Evolutionary conservation across 1,140 invertebrate species (phyloP), one percentile per base, ranked within the genome.

Genomic region (Tetramorium parvispinum): DNA sequence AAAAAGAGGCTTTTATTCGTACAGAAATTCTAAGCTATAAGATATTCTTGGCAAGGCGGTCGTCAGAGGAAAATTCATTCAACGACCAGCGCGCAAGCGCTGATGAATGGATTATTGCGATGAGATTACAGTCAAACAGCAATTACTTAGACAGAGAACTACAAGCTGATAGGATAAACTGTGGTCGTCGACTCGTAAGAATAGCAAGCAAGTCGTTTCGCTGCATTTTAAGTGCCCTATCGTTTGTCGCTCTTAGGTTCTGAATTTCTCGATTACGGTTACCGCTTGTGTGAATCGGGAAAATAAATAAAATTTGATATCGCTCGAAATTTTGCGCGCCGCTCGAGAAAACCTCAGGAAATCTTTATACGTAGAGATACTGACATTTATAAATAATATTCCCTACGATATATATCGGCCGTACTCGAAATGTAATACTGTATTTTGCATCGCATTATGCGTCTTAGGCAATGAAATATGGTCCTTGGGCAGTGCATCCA

Each of bases 381-480:
- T 0, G 21, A 61, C 24, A n/a, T 66, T 11, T 37, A 61, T 68
- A 68, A 78, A 79, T 68, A 40, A 79, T 68, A 79, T 53, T 68
- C 16, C 16, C 18, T 6, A 8, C 16, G 5, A 66, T 37, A 68
- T 51, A 66, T 51, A 79, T 79, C 27, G 40, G 16, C 8, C 37
- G 4, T 61, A 40, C 16, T n/a, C 11, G 53, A 73, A 82, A 82
- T 16, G 32, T 59, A 82, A 82, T 71, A 59, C 24, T 55, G 24
- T 46, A 82, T 46, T 82, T 71, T 71, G 37, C 46, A 68, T 55
- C 21, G n/a, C 18, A 81, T 81, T 81, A 70, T 57, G 40, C 79
- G 79, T 75, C 68, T 83, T 82, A 73, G 40, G 37, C 79, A 82
- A 82, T 73, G 79, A 82, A 82, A 82, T 82, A 82, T 82, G 79